Percentiles rank a stretch among this genome's conserved stretches.
Evolutionary conservation across 2,113 vertebrate genomes (phyloP).

Genomic region (Pungitius pungitius): DNA sequence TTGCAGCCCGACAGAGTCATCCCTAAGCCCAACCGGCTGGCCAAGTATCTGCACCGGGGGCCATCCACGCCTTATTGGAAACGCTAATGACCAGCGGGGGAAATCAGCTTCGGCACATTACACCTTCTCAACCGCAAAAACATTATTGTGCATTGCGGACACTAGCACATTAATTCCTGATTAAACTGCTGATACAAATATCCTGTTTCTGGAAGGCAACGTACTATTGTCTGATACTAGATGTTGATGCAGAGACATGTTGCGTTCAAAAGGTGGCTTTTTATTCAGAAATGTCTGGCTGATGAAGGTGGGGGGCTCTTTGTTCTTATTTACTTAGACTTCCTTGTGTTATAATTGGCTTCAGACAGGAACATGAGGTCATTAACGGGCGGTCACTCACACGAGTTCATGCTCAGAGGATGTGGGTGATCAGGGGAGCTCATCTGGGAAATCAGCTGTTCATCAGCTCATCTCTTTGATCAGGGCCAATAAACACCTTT

Average conservation of each 20-base stretch:
- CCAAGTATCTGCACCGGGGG: conserved; percentile 61
- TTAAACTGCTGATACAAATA: conserved; percentile 34
- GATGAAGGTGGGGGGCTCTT: too few relatives aligned
- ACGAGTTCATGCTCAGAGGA: conserved; percentile 27
- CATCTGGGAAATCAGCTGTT: conserved; percentile 14
- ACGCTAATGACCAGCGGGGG: conserved; percentile 61
- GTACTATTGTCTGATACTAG: not conserved
- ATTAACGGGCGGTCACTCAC: conserved; percentile 6
- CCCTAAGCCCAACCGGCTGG: conserved; percentile 58
- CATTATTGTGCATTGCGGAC: conserved; percentile 32
- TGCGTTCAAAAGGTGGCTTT: not conserved
- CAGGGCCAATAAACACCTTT: conserved; percentile 2
- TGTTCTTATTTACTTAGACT: not conserved
- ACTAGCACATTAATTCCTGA: conserved; percentile 27
- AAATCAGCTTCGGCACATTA: conserved; percentile 66
- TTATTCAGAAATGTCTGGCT: too few relatives aligned
- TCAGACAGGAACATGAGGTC: conserved; percentile 5
- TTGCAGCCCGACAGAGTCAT: conserved; percentile 69
- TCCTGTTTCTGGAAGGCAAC: not conserved
- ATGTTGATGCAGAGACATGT: not conserved
- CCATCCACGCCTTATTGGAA: conserved; percentile 68
- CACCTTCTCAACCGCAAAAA: conserved; percentile 28
- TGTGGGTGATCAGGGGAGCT: not conserved
- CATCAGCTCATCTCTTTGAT: not conserved
- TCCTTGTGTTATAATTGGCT: conserved; percentile 17